Conservation (phyloP, 2,888 invertebrate species). For the Melitaea athalia region DNA sequence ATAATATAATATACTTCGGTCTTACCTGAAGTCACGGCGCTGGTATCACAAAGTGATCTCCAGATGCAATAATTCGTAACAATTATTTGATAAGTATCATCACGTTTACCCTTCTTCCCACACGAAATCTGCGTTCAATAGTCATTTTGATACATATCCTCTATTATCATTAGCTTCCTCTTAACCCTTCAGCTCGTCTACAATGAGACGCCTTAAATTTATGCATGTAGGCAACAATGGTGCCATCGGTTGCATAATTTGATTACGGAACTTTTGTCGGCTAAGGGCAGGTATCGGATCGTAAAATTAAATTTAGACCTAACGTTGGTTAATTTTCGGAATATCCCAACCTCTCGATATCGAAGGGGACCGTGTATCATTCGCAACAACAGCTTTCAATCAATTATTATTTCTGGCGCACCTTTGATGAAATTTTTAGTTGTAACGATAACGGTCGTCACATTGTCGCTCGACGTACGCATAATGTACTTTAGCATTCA, state of each 20-base stretch:
- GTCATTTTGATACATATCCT: conserved; percentile 66
- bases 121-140: conserved; percentile 68
- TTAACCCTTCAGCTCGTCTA: conserved; percentile 70
- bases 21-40: conserved; percentile 10
- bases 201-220: conserved; percentile 76
- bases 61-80: conserved; percentile 73
- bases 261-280: conserved; percentile 77
- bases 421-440: conserved; percentile 79
- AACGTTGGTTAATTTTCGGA: conserved; percentile 81
- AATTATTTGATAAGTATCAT: conserved; percentile 80
- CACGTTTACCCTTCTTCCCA: conserved; percentile 78
- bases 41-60: conserved; percentile 51
- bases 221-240: conserved; percentile 77
- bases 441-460: conserved; percentile 77
- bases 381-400: conserved; percentile 74
- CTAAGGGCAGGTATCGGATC: conserved; percentile 76
- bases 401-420: conserved; percentile 78
- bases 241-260: conserved; percentile 80
- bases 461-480: conserved; percentile 67
- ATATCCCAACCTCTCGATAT: conserved; percentile 69
- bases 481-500: conserved; percentile 63
- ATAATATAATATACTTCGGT: neutral
- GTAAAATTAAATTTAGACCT: conserved; percentile 81
- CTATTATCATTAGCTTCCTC: conserved; percentile 68
- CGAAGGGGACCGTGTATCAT: conserved; percentile 69